phyloP scores from a whole-genome alignment of 2,113 vertebrate genomes.

The Nothocercus julius region DNA sequence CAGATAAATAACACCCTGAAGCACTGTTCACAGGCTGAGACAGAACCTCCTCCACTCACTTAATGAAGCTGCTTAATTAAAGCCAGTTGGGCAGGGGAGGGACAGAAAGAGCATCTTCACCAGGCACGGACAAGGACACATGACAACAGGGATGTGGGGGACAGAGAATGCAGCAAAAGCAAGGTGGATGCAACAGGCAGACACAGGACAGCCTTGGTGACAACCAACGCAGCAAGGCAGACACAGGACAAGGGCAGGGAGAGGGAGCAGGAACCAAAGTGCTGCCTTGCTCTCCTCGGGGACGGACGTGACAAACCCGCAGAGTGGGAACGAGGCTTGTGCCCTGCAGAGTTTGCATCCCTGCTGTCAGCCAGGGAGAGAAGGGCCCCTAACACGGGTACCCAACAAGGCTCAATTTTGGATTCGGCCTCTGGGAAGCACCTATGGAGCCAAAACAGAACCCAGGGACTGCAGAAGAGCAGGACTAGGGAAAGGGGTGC shows the following conservation, averaged over 20 bases:
- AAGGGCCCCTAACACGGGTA: accelerated
- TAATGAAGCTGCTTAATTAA: background rate
- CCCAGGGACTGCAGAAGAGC: background rate
- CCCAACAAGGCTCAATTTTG: background rate
- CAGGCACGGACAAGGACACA: background rate
- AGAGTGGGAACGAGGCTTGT: background rate
- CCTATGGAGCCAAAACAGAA: background rate
- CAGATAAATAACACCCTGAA: accelerated
- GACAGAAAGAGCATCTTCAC: background rate
- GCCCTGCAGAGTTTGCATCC: background rate
- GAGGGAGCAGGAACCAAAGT: background rate
- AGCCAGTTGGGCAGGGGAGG: background rate
- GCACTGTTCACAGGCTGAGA: background rate
- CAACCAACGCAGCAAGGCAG: background rate
- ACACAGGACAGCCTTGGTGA: background rate
- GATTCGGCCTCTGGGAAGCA: background rate
- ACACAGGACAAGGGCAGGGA: background rate
- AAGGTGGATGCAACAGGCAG: conserved; percentile 10
- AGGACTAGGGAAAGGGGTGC: background rate
- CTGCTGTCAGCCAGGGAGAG: background rate
- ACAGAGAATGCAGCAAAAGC: background rate
- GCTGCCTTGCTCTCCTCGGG: background rate
- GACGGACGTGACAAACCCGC: background rate
- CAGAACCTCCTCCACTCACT: background rate
- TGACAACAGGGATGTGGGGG: background rate